These are phyloP conservation scores for Lasius platythorax DNA, from an alignment of 2,888 invertebrate species.

Conservation along the genomic window DNA sequence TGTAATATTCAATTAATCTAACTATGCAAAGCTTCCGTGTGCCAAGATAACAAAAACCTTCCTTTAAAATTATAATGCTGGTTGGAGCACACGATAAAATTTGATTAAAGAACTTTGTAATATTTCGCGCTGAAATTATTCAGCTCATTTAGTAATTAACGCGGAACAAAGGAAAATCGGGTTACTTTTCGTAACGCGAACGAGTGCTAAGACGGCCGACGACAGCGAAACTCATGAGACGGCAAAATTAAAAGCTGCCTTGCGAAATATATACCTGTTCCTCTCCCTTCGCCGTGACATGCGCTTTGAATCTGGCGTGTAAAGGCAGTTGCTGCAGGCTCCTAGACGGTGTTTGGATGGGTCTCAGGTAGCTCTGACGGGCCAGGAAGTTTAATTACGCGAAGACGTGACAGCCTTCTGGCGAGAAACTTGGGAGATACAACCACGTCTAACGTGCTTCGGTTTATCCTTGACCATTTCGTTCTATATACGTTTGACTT, in stretches of 20 bases:
- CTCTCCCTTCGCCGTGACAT: constrained; percentile 5
- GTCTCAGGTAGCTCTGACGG: constrained; percentile 69
- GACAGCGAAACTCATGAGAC: constrained; percentile 32
- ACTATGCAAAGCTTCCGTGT: constrained; percentile 14
- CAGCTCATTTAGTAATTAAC: constrained; percentile 52
- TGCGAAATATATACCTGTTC: constrained; percentile 21
- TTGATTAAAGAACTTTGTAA: constrained; percentile 54
- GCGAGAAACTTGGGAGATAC: constrained; percentile 71
- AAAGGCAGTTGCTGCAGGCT: constrained; percentile 66
- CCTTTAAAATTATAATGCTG: constrained; percentile 23
- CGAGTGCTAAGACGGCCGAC: constrained; percentile 28
- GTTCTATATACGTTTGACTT: constrained; percentile 55
- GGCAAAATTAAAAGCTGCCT: constrained; percentile 55
- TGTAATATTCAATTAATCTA: constrained; percentile 31
- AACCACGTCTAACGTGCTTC: constrained; percentile 55
- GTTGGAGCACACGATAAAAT: constrained; percentile 22
- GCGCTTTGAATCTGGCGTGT: constrained; percentile 51
- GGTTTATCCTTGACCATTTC: constrained; percentile 61
- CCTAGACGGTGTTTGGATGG: constrained; percentile 68
- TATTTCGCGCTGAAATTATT: constrained; percentile 41
- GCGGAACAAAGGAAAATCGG: constrained; percentile 47
- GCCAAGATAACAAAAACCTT: constrained; percentile 35
- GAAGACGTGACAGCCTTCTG: constrained; percentile 75
- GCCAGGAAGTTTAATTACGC: constrained; percentile 82
- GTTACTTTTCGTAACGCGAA: constrained; percentile 18